Conservation (phyloP, 2,797 vertebrate genomes). For the Channallabes apus region DNA sequence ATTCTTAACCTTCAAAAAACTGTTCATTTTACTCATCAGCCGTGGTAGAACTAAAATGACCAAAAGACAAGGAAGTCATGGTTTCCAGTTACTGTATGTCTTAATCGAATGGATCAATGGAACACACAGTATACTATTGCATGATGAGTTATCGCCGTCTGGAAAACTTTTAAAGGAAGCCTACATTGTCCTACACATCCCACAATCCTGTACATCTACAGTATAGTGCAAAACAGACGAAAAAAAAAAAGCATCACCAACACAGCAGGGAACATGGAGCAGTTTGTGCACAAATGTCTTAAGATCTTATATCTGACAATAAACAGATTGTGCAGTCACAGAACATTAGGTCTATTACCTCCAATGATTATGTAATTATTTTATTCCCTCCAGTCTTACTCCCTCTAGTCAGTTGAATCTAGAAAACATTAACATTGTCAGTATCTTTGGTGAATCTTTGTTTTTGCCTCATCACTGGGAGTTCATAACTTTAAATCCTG, state of each 20-base stretch:
- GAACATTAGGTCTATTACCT: background rate
- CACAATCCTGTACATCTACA: background rate
- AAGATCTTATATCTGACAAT: conserved; percentile 17
- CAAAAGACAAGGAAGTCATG: background rate
- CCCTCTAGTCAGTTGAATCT: background rate
- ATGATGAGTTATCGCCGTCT: background rate
- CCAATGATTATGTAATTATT: background rate
- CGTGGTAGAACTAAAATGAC: background rate
- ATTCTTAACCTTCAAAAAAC: conserved; percentile 1
- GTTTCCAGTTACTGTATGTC: background rate
- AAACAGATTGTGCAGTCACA: conserved; percentile 8
- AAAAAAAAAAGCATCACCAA: background rate
- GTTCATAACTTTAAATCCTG: background rate
- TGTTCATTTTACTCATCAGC: background rate
- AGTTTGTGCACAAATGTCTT: background rate
- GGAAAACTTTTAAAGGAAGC: background rate
- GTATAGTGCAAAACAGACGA: background rate
- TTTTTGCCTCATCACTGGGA: background rate
- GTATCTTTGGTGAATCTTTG: background rate
- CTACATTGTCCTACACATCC: background rate
- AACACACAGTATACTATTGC: background rate
- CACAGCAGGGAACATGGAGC: background rate
- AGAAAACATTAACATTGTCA: background rate
- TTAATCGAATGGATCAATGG: background rate
- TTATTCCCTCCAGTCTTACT: conserved; percentile 1